Base-by-base conservation (phyloP, 2,888 invertebrate genomes). In the Thalpophila matura region DNA sequence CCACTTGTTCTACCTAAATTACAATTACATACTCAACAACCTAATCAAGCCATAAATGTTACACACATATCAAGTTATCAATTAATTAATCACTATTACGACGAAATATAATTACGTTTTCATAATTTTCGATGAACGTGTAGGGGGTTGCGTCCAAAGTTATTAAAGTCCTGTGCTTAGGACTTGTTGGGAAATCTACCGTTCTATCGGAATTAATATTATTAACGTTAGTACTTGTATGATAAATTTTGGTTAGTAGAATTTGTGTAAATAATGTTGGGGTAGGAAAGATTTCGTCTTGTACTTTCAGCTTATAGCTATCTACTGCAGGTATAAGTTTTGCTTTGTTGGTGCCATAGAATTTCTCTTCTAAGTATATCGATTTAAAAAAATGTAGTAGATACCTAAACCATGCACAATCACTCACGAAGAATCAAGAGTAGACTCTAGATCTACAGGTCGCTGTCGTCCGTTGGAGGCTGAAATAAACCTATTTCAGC, bases 81-180 rank as follows among this genome's bases (percentile, higher is more conserved):
- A 54, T 47, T 68, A 79, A 79, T 67, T 79, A 79, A 78, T 76
- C 55, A 79, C 64, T 64, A 71, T 68, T 51, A 53, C 37, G 62
- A 40, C 47, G 60, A 57, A 79, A 68, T 18, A 56, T 78, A 60
- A 78, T 78, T 68, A 74, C 61, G 43, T 62, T 76, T 65, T 78
- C 67, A 70, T 72, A 67, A 79, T 78, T 65, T 74, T 77, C 69
- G 50, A 66, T 74, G 62, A 78, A 54, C 37, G 45, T 51, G 33
- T 57, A n/a, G 46, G 55, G 55, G 42, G 46, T 45, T 49, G 6
- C 18, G 33, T 64, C 24, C 47, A 38, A 63, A 66, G 47, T 67
- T 63, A 63, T 59, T 45, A 74, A 50, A 29, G 31, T 35, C 55
- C 26, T 42, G 26, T 33, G 33, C 27, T 71, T 43, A 65, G 29